phyloP scores from a whole-genome alignment of 2,113 vertebrate genomes.

The Myrmophylax atrothorax region DNA sequence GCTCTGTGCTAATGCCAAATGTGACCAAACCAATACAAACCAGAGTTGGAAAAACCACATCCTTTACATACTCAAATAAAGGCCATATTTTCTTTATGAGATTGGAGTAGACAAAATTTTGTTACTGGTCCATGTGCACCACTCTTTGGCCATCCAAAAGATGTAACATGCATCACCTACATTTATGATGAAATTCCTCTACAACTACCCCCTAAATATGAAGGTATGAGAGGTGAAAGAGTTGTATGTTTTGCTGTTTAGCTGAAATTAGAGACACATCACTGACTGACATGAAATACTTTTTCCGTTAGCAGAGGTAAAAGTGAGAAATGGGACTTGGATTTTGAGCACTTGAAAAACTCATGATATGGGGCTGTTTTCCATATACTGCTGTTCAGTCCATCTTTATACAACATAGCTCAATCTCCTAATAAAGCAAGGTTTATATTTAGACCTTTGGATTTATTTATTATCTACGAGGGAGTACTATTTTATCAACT shows the following conservation, averaged over 20 bases:
- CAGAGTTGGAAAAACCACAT: rapidly evolving
- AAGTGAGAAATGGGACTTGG: not conserved
- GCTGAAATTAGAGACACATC: not conserved
- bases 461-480: not conserved
- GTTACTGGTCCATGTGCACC: not conserved
- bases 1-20: not conserved
- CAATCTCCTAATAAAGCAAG: not conserved
- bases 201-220: not conserved
- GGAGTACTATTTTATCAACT: not conserved
- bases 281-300: not conserved
- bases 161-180: not conserved
- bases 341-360: not conserved
- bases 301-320: not conserved
- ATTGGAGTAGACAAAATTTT: not conserved
- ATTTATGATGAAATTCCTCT: not conserved
- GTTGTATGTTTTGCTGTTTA: not conserved
- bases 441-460: not conserved
- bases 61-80: not conserved
- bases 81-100: not conserved
- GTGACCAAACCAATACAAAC: not conserved
- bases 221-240: not conserved
- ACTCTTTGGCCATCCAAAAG: not conserved
- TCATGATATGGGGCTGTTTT: not conserved
- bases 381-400: not conserved
- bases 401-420: not conserved